Evolutionary conservation across 2,797 vertebrate species (phyloP).

Genomic region (Neostethus bicornis): DNA sequence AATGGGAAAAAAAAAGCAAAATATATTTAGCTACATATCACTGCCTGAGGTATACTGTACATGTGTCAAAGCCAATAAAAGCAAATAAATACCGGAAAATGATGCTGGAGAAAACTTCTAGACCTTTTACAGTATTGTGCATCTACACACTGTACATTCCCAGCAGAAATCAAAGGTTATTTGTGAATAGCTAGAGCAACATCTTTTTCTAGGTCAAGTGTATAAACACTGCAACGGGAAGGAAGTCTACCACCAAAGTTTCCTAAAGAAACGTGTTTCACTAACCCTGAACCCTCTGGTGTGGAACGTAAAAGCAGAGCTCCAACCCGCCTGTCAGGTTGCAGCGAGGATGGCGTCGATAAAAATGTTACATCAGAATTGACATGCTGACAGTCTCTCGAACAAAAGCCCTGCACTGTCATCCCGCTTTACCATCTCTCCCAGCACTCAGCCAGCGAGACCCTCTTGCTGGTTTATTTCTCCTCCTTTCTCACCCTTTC

Average conservation of each 20-base stretch:
- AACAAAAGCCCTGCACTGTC: conserved; percentile 71
- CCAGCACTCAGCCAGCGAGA: conserved; percentile 52
- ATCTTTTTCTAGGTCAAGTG: conserved; percentile 78
- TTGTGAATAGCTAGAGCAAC: conserved; percentile 55
- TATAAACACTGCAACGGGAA: conserved; percentile 64
- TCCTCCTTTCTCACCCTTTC: conserved; percentile 34
- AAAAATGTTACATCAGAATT: conserved; percentile 74
- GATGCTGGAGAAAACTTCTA: conserved; percentile 32
- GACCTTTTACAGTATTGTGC: conserved; percentile 8
- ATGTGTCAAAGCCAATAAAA: conserved; percentile 19
- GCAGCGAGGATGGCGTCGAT: conserved; percentile 56
- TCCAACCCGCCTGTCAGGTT: conserved; percentile 53
- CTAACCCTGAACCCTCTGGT: conserved; percentile 53
- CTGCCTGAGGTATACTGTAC: conserved; percentile 23
- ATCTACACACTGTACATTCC: conserved; percentile 30
- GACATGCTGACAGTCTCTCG: conserved; percentile 66
- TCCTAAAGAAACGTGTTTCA: conserved; percentile 65
- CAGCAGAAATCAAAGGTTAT: conserved; percentile 43
- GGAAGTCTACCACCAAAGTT: conserved; percentile 53
- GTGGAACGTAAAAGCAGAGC: conserved; percentile 59
- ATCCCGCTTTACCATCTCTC: conserved; percentile 59
- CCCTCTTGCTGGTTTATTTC: conserved; percentile 48
- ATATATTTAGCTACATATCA: conserved; percentile 42
- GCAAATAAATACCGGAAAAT: conserved; percentile 34
- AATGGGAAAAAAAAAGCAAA: background rate